Base-by-base conservation (phyloP, 2,797 vertebrate species). In the Triplophysa yarkandensis region DNA sequence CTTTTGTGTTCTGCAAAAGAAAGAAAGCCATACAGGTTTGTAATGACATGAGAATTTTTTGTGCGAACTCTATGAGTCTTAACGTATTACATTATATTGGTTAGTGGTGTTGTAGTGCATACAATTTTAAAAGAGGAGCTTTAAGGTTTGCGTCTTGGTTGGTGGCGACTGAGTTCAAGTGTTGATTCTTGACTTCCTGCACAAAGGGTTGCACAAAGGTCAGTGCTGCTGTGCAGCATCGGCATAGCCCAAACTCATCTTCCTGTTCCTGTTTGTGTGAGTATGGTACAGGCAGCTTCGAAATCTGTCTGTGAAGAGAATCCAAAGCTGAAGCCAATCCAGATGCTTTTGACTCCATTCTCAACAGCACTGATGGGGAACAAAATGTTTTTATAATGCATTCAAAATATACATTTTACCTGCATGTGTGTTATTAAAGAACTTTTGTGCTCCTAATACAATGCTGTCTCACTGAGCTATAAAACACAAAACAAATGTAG, bases 41-140 rank as follows among this genome's bases (percentile, higher is more conserved):
- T 4, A 41, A 41, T 14, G 9, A 41, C 39, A 41, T 13, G 39
- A 4, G 39, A 4, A 1, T 13, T 16, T 41, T 41, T 4, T 13
- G 3, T 2, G 13, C 4, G 13, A 41, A 41, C 9, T 41, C 11
- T 41, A 39, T 39, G 1, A 11, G 10, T 39, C 11, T 34, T 34
- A 34, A 17, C 16, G 13, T 14, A 3, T 39, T 39, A 39, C 36
- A 39, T 9, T 48, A 48, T 48, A 21, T 48, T 13, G 39, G 4
- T 50, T 19, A 68, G 48, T 13, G 44, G 21, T n/a, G 11, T 23
- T 17, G 28, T 10, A 41, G 86, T 46, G 87, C 96, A 80, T 92
- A 98, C 97, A 97, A 98, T 82, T 93, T 93, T 39, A 95, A 64
- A 80, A 99, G 86, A 81, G 95, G 95, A 48, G 88, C 88, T 87